A percentile compares a stretch with the other conserved stretches of the same genome.
These are phyloP conservation scores for Poeciliopsis gracilis DNA, from an alignment of 2,797 vertebrate species.

Conservation along the genomic window DNA sequence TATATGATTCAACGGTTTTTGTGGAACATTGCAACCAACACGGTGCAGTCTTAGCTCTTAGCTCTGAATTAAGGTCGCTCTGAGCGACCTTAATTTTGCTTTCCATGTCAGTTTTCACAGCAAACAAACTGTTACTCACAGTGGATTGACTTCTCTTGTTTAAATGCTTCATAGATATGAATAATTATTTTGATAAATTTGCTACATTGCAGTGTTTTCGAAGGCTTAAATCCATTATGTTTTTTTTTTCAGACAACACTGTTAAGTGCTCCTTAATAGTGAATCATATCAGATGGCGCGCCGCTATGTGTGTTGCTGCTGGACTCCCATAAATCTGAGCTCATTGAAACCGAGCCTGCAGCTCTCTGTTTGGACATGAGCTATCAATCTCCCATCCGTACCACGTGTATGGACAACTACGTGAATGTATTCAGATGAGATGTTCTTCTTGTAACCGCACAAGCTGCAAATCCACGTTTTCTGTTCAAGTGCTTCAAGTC, in stretches of 20 bases:
- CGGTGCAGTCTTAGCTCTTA: constrained; percentile 57
- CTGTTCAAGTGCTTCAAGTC: constrained; percentile 75
- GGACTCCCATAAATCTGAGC: constrained; percentile 52
- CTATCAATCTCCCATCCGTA: constrained; percentile 57
- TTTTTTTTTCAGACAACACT: constrained; percentile 74
- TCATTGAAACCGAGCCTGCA: constrained; percentile 54
- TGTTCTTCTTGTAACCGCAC: constrained; percentile 70
- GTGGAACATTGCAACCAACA: constrained; percentile 62
- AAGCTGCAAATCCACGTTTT: constrained; percentile 64
- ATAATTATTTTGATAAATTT: constrained; percentile 79
- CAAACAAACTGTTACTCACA: constrained; percentile 47
- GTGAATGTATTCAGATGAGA: constrained; percentile 81
- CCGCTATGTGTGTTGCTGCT: constrained; percentile 59
- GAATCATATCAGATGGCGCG: constrained; percentile 72
- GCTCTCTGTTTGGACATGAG: constrained; percentile 53
- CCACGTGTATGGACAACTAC: constrained; percentile 66
- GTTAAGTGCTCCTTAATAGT: constrained; percentile 82
- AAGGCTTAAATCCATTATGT: constrained; percentile 70
- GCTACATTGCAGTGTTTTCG: constrained; percentile 76
- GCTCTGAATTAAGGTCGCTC: no score
- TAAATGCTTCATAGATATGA: constrained; percentile 71
- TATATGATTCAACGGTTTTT: constrained; percentile 64
- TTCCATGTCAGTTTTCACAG: constrained; percentile 60
- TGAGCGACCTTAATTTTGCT: constrained; percentile 54
- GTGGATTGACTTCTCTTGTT: constrained; percentile 72